phyloP scores from a whole-genome alignment of 2,113 vertebrate genomes.

The Sylvia atricapilla region DNA sequence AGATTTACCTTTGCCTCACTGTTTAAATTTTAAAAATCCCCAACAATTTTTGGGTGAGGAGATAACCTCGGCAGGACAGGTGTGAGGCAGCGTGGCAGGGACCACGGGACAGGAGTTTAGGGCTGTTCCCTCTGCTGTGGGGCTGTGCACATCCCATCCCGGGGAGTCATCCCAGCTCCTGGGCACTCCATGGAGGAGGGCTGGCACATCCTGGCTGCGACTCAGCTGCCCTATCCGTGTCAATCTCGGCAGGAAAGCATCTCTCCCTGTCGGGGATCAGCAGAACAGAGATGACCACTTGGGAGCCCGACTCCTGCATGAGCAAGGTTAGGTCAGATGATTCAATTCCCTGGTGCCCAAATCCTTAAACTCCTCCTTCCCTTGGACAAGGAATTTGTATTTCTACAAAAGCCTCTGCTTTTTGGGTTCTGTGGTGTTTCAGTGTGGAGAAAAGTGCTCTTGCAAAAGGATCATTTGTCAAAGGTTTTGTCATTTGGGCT shows the following conservation, averaged over 20 bases:
- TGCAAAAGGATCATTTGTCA: neutral
- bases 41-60: neutral
- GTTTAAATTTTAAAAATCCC: neutral
- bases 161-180: neutral
- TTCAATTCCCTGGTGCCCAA: neutral
- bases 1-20: neutral
- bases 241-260: neutral
- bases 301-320: neutral
- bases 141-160: neutral
- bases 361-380: neutral
- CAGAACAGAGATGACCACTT: neutral
- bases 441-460: neutral
- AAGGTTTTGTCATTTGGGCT: neutral
- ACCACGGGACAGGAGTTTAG: neutral
- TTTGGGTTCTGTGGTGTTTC: neutral
- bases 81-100: neutral
- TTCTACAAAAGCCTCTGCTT: neutral
- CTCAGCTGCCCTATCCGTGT: neutral
- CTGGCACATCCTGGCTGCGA: neutral
- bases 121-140: neutral
- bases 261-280: neutral
- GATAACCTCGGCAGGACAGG: neutral
- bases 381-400: neutral
- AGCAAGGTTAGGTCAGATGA: neutral
- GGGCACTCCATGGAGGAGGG: neutral